Evolutionary conservation across 2,888 invertebrate genomes (phyloP).

Genomic region (Dolichomitus sp.): DNA sequence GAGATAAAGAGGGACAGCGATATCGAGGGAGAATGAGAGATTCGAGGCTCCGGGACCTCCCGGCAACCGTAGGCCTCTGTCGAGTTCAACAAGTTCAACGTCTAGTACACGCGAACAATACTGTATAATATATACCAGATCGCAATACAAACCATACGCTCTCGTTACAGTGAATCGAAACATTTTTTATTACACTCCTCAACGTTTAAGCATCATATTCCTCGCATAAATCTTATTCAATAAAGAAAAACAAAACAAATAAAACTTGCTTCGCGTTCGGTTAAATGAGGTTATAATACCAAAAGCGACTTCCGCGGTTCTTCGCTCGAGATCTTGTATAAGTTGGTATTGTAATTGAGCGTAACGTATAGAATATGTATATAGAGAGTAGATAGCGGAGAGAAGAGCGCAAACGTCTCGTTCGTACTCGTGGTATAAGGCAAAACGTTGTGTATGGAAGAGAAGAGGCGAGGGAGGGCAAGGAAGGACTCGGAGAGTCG

Average conservation of each 20-base stretch:
- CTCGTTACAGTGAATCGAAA: background rate
- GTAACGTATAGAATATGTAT: constrained; percentile 44
- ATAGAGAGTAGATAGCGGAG: constrained; percentile 25
- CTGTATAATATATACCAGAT: constrained; percentile 58
- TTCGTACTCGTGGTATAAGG: constrained; percentile 34
- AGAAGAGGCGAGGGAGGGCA: constrained; percentile 56
- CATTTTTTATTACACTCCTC: background rate
- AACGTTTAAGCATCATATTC: background rate
- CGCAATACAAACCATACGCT: background rate
- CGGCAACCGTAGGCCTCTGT: constrained; percentile 71
- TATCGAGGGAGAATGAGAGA: constrained; percentile 65
- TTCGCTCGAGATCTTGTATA: constrained; percentile 51
- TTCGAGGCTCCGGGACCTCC: constrained; percentile 73
- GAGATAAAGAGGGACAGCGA: constrained; percentile 30
- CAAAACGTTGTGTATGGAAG: constrained; percentile 64
- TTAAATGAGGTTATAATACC: background rate
- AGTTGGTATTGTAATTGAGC: constrained; percentile 66
- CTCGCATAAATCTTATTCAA: background rate
- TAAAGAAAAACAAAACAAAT: background rate
- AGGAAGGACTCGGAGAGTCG: constrained; percentile 59
- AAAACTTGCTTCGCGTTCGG: background rate
- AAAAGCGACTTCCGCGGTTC: constrained; percentile 11
- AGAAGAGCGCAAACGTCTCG: constrained; percentile 46
- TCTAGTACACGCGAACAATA: constrained; percentile 68
- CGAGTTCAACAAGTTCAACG: constrained; percentile 67